Conservation (phyloP, 2,797 vertebrate genomes). For the Sarcophilus harrisii region DNA sequence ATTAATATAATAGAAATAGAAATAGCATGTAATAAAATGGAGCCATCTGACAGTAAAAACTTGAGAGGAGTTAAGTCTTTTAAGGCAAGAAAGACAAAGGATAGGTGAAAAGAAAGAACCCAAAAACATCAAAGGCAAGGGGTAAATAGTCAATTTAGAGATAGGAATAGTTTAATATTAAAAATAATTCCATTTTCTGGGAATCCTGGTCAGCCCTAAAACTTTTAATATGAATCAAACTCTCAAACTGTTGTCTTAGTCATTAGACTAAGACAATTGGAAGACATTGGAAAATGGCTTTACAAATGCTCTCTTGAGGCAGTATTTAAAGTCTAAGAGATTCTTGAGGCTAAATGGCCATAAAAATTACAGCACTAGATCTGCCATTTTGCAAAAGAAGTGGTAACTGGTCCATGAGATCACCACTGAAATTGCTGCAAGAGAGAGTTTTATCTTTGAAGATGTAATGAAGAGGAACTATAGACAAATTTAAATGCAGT, state of each 20-base stretch:
- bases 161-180: background rate
- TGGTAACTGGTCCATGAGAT: background rate
- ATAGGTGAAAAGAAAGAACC: background rate
- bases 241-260: background rate
- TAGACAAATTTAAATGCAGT: background rate
- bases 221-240: background rate
- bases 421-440: background rate
- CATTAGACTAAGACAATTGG: too few species aligned
- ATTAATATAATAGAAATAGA: background rate
- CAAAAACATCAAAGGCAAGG: background rate
- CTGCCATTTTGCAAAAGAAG: background rate
- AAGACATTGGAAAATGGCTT: background rate
- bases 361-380: background rate
- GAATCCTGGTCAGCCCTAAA: background rate
- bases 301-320: background rate
- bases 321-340: background rate
- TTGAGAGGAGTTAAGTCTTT: background rate
- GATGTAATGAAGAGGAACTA: background rate
- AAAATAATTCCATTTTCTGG: background rate
- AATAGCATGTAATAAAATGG: background rate
- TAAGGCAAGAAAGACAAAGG: background rate
- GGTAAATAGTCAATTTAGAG: background rate
- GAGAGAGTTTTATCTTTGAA: background rate
- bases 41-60: background rate
- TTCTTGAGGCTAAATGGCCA: background rate